A percentile compares a stretch with the other conserved stretches of the same genome.
Conservation (phyloP, 1,140 invertebrate genomes). For the Stegodyphus mimosarum region DNA sequence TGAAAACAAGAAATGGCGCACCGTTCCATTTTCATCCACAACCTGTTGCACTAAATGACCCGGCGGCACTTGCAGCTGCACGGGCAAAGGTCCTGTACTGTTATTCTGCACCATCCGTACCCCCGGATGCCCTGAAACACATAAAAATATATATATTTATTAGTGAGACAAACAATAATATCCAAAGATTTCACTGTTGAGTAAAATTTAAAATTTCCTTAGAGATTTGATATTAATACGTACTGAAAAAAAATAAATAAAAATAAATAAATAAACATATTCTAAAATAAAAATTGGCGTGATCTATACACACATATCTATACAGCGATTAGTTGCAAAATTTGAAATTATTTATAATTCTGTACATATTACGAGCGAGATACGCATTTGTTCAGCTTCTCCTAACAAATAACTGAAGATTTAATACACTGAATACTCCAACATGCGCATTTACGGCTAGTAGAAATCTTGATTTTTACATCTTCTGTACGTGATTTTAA, state of each 20-base stretch:
- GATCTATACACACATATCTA: not conserved
- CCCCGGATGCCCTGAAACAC: slow-evolving; percentile 38
- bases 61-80: slow-evolving; percentile 89
- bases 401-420: too few relatives aligned
- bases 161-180: not conserved
- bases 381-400: too few relatives aligned
- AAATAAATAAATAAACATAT: not conserved
- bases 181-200: not conserved
- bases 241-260: not conserved
- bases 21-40: slow-evolving; percentile 85
- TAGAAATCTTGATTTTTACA: too few relatives aligned
- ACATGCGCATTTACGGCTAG: too few relatives aligned
- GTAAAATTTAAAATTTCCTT: not conserved
- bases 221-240: not conserved
- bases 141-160: not conserved
- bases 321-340: too few relatives aligned
- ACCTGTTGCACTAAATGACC: slow-evolving; percentile 91
- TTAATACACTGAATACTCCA: too few relatives aligned
- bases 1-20: slow-evolving; percentile 83
- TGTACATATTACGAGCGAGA: too few relatives aligned
- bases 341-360: too few relatives aligned
- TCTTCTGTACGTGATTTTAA: too few relatives aligned
- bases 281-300: not conserved
- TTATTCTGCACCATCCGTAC: slow-evolving; percentile 71
- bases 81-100: slow-evolving; percentile 79